Evolutionary conservation across 2,113 vertebrate genomes (phyloP).

Genomic region (Actenoides lindsayi): DNA sequence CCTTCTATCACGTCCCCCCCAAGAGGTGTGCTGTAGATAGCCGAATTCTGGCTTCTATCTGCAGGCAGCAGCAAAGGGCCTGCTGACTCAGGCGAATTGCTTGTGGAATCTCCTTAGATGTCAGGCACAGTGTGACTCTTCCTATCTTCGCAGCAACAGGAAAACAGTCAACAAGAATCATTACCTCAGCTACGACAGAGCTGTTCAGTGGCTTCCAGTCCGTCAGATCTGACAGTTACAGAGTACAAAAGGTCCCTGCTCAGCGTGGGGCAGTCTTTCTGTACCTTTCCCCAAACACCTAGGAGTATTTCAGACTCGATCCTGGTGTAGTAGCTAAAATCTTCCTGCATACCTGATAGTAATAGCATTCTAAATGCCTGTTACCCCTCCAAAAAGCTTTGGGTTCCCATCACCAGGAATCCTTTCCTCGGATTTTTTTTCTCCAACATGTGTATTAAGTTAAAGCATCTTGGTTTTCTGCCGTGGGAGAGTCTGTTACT

Average conservation of each 20-base stretch:
- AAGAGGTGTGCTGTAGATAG: background rate
- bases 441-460: accelerated
- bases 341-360: background rate
- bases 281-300: background rate
- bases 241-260: background rate
- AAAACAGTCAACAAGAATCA: slow-evolving; percentile 38
- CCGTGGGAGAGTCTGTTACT: background rate
- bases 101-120: background rate
- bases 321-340: background rate
- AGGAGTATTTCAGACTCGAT: background rate
- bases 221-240: background rate
- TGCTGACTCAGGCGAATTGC: slow-evolving; percentile 25
- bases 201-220: background rate
- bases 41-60: background rate
- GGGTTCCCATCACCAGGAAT: background rate
- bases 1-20: background rate
- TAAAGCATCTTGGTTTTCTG: background rate
- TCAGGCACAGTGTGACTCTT: background rate
- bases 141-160: slow-evolving; percentile 1
- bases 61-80: slow-evolving; percentile 34
- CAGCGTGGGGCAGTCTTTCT: background rate
- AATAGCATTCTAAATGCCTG: background rate
- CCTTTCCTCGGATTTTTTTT: background rate
- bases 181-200: background rate
- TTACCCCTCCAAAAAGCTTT: background rate